Conservation (phyloP, 2,797 vertebrate species). For the Agapornis canus region DNA sequence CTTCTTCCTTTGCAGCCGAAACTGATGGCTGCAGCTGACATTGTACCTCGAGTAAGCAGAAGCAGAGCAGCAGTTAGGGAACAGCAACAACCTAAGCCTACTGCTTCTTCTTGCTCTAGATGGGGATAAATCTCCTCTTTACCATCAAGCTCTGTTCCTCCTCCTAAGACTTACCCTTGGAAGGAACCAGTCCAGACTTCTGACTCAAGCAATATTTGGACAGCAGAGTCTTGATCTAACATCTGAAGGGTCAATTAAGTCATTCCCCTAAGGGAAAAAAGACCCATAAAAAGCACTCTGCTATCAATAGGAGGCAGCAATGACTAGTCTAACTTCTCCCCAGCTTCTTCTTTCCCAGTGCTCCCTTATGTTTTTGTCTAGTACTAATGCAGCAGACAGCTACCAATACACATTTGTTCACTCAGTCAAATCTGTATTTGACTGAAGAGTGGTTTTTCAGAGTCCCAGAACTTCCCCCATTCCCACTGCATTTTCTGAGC, state of each 20-base stretch:
- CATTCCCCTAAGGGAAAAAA: conserved; percentile 23
- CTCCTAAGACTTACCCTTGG: not conserved
- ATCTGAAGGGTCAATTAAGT: conserved; percentile 40
- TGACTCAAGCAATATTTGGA: conserved; percentile 22
- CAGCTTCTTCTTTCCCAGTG: not conserved
- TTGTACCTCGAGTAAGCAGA: conserved; percentile 85
- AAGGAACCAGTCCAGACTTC: conserved; percentile 28
- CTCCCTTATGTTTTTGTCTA: not conserved
- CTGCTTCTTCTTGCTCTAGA: not conserved
- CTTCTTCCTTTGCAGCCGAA: conserved; percentile 88
- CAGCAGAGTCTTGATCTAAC: conserved; percentile 9
- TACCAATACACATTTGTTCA: not conserved
- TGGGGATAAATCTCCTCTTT: not conserved
- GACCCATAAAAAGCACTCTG: not conserved
- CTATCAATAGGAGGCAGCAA: not conserved
- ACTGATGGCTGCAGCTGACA: conserved; percentile 95
- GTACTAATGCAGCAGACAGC: not conserved
- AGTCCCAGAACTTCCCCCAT: not conserved
- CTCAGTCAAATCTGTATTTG: not conserved
- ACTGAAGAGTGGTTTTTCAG: not conserved
- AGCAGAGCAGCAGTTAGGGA: not conserved
- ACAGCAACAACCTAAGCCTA: not conserved
- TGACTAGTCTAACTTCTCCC: not conserved
- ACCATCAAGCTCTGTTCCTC: conserved; percentile 15
- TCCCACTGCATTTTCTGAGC: not conserved